These are phyloP conservation scores for Pantala flavescens DNA, from an alignment of 1,140 invertebrate genomes.

Conservation along the genomic window DNA sequence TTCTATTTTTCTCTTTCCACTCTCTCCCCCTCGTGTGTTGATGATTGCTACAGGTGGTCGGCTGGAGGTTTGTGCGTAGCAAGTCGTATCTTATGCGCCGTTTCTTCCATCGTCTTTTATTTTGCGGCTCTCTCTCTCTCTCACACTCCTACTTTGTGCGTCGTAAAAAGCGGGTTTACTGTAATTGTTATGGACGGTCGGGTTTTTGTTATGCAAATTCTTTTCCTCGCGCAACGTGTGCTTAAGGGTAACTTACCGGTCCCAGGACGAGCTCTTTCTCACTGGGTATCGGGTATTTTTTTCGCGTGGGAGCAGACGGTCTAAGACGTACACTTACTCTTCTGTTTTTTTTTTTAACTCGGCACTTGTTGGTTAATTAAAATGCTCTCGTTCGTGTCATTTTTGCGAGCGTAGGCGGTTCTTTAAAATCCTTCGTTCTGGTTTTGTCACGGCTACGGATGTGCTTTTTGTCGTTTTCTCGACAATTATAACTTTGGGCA, in stretches of 20 bases:
- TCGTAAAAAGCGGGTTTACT: conserved; percentile 9
- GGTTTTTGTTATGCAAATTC: conserved; percentile 10
- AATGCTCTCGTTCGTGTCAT: too few species aligned
- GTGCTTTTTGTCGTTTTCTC: too few species aligned
- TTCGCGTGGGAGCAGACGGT: too few species aligned
- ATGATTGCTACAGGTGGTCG: conserved; percentile 3
- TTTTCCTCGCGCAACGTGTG: background rate
- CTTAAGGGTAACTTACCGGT: background rate
- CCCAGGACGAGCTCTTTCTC: too few species aligned
- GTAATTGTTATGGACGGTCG: conserved; percentile 4
- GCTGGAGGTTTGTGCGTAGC: background rate
- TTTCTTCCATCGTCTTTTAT: background rate
- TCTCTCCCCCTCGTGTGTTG: background rate
- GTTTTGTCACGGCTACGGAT: too few species aligned
- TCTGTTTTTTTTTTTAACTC: too few species aligned
- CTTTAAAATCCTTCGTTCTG: too few species aligned
- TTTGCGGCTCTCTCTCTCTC: background rate
- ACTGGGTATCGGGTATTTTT: too few species aligned
- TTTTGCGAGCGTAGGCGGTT: too few species aligned
- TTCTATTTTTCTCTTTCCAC: background rate
- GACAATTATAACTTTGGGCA: too few species aligned
- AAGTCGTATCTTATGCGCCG: background rate
- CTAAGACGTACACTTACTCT: too few species aligned
- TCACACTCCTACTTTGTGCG: background rate
- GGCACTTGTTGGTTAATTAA: too few species aligned